Base-by-base conservation (phyloP, 2,888 invertebrate genomes). In the Saturnia japonica region DNA sequence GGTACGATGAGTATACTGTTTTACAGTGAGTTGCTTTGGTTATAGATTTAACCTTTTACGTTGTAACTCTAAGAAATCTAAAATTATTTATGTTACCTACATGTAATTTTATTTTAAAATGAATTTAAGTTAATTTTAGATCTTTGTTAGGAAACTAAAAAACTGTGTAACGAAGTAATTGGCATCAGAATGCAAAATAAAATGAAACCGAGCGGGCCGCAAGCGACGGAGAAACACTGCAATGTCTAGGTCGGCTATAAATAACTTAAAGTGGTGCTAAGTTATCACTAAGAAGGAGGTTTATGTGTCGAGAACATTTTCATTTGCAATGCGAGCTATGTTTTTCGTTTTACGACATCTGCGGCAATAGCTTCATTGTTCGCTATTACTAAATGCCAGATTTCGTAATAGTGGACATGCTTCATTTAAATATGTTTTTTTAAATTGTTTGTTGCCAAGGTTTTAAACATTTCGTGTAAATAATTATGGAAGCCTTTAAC, bases 211-310 rank as follows among this genome's bases (percentile, higher is more conserved):
- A 57, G 1, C n/a, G 40, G 7, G 8, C 11, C n/a, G n/a, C n/a
- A 19, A 19, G 64, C 64, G 64, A 34, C 40, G 40, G 40, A 64
- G 64, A 34, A 40, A 25, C 19, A 40, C 64, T 64, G 64, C 64
- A 40, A n/a, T 64, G 64, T 40, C 64, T 64, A 64, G 64, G 64
- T 64, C 64, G 64, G 64, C 64, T 64, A 64, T 64, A 64, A 64
- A 64, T 64, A 64, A 64, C 40, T 64, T 40, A 40, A 64, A 64
- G 64, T 64, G 64, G 64, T 40, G 64, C 64, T 64, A 40, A 64
- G 40, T 64, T 64, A 64, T 64, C 64, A 64, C 64, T 64, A 64
- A 64, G 64, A 40, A 64, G n/a, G 64, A 64, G 64, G 64, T 64
- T 64, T 64, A 64, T 40, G 19, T 64, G 64, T 64, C 64, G 64